phyloP scores from a whole-genome alignment of 2,113 vertebrate genomes.

The Melospiza melodia region DNA sequence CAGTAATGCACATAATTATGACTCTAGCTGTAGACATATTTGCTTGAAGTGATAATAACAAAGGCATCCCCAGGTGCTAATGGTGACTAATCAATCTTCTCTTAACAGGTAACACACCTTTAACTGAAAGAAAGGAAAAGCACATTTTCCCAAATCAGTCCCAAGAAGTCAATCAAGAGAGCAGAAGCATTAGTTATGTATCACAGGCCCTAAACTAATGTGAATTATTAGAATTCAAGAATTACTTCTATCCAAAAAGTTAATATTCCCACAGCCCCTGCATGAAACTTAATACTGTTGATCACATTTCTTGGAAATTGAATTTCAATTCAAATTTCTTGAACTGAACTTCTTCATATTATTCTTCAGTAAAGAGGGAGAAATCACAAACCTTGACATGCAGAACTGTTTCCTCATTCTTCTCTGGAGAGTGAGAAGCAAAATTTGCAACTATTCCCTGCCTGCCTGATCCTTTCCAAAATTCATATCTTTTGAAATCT shows the following conservation, averaged over 20 bases:
- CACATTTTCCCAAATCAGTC: neutral
- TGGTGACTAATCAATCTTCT: constrained; percentile 25
- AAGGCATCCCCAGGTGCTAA: constrained; percentile 4
- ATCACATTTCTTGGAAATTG: neutral
- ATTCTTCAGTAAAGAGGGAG: neutral
- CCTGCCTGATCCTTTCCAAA: neutral
- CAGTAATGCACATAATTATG: constrained; percentile 47
- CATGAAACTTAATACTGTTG: neutral
- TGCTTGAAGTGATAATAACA: constrained; percentile 44
- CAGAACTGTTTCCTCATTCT: neutral
- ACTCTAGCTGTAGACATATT: constrained; percentile 36
- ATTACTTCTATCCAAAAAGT: neutral
- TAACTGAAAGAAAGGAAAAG: neutral
- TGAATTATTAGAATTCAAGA: neutral
- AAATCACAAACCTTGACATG: accelerated
- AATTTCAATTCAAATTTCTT: neutral
- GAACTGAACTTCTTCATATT: neutral
- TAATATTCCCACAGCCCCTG: neutral
- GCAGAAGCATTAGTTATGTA: neutral
- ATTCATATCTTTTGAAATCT: neutral
- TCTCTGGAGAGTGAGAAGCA: neutral
- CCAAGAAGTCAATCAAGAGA: neutral
- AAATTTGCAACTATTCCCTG: neutral
- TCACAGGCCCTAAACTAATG: neutral
- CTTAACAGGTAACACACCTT: neutral